phyloP scores from a whole-genome alignment of 2,888 invertebrate species.

The Pecten maximus region DNA sequence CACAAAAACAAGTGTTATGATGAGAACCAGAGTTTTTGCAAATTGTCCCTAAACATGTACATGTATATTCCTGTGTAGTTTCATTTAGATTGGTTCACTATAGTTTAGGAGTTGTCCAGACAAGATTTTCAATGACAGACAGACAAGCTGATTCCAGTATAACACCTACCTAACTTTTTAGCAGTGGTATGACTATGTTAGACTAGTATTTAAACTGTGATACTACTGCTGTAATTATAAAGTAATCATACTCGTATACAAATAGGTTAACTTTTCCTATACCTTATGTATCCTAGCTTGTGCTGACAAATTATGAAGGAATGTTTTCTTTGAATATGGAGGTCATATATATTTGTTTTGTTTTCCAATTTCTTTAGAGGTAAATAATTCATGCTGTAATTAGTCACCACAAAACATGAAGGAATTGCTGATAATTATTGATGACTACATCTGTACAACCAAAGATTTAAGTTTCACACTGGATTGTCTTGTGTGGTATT shows the following conservation, averaged over 20 bases:
- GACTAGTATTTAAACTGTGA: neutral
- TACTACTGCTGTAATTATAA: neutral
- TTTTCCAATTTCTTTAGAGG: neutral
- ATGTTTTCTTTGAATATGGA: neutral
- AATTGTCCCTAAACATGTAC: no score
- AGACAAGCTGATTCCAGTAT: no score
- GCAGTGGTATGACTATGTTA: no score
- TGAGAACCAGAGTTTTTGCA: no score
- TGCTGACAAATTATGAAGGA: neutral
- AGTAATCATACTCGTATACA: neutral
- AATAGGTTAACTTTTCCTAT: neutral
- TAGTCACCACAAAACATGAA: neutral
- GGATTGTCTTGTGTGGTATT: neutral
- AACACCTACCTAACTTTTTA: no score
- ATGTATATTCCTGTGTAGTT: no score
- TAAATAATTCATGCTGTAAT: neutral
- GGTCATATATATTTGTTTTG: neutral
- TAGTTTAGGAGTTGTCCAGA: no score
- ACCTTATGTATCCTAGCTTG: neutral
- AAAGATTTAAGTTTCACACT: neutral
- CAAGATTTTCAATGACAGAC: no score
- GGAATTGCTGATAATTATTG: slow-evolving; percentile 12
- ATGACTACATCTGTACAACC: neutral
- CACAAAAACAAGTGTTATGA: no score
- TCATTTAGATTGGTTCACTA: no score